Percentiles rank a stretch among this genome's conserved stretches.
phyloP scores from a whole-genome alignment of 2,888 invertebrate genomes.

The Perdita meconis region DNA sequence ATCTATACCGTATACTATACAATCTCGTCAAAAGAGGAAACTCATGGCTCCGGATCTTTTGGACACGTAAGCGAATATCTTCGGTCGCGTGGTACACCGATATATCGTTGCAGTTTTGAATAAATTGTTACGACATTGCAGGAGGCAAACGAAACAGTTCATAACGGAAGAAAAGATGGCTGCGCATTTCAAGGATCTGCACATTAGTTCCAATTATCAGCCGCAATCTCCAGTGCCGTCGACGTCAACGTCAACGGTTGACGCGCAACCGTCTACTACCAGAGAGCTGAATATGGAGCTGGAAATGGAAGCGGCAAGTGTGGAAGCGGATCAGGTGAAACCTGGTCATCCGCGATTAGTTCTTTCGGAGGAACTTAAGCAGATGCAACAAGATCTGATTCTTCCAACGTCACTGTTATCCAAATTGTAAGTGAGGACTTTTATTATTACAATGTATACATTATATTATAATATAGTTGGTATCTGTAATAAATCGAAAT shows the following conservation, averaged over 20 bases:
- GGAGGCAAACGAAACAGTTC: slow-evolving; percentile 87
- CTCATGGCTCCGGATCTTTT: slow-evolving; percentile 72
- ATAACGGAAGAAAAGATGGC: slow-evolving; percentile 95
- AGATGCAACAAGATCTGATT: slow-evolving; percentile 87
- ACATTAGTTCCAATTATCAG: slow-evolving; percentile 86
- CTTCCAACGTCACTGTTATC: slow-evolving; percentile 88
- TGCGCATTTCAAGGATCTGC: slow-evolving; percentile 90
- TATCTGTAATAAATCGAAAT: no score
- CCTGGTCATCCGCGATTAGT: slow-evolving; percentile 83
- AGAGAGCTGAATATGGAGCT: slow-evolving; percentile 59
- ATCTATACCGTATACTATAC: slow-evolving; percentile 80
- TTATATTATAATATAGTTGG: not conserved
- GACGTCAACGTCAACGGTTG: slow-evolving; percentile 72
- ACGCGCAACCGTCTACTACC: slow-evolving; percentile 29
- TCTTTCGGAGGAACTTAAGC: slow-evolving; percentile 90
- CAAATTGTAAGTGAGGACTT: slow-evolving; percentile 77
- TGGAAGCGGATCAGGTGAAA: slow-evolving; percentile 70
- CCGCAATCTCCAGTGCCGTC: slow-evolving; percentile 66
- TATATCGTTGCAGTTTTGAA: not conserved
- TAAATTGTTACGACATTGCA: slow-evolving; percentile 41
- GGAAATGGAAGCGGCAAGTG: slow-evolving; percentile 64
- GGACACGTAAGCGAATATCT: slow-evolving; percentile 70
- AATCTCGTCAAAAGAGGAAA: slow-evolving; percentile 79
- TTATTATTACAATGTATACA: not conserved
- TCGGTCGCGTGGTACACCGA: not conserved